These are phyloP conservation scores for Drymodes brunneopygia DNA, from an alignment of 2,113 vertebrate species.

Conservation along the genomic window DNA sequence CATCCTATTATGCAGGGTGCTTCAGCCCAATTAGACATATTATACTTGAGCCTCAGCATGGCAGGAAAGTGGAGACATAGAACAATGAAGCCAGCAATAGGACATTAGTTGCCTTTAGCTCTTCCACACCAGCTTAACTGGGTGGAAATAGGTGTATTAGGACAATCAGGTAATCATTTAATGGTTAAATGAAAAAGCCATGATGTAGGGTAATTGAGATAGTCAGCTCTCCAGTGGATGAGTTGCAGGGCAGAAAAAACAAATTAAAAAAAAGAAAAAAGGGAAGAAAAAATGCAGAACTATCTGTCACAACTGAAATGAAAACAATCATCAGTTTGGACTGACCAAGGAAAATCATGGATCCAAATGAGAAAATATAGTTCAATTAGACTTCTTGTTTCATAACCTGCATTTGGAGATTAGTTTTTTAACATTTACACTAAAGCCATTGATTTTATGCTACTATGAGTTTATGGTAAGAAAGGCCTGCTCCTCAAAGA, in stretches of 20 bases:
- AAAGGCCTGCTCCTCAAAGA: background rate
- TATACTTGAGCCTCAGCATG: background rate
- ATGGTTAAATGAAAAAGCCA: background rate
- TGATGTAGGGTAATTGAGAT: background rate
- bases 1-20: background rate
- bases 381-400: background rate
- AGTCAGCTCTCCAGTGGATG: background rate
- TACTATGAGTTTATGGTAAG: background rate
- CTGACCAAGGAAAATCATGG: background rate
- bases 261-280: background rate
- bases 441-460: background rate
- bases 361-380: background rate
- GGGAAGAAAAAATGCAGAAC: background rate
- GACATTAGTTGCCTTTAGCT: background rate
- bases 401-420: background rate
- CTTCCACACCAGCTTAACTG: background rate
- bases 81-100: background rate
- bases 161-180: background rate
- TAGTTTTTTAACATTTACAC: background rate
- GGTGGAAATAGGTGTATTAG: background rate
- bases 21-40: background rate
- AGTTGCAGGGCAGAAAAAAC: background rate
- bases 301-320: background rate
- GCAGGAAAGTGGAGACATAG: background rate
- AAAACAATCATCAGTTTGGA: background rate